Percentiles rank a stretch among this genome's conserved stretches.
phyloP scores from a whole-genome alignment of 2,888 invertebrate genomes.

The Galerucella nymphaeae region DNA sequence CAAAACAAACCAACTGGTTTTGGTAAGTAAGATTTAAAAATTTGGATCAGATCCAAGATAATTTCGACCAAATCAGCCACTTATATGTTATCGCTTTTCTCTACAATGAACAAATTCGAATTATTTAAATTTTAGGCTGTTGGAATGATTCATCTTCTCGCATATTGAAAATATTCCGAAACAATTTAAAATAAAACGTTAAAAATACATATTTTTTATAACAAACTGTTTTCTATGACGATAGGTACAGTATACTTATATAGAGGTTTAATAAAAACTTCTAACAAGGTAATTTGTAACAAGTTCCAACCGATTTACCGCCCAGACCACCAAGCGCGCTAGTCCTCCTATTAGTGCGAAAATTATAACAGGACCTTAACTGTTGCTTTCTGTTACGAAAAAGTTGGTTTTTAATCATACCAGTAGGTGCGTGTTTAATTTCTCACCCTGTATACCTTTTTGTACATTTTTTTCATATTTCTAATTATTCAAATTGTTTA shows the following conservation, averaged over 20 bases:
- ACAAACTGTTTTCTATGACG: not conserved
- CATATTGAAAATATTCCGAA: no score
- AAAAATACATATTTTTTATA: not conserved
- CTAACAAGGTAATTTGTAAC: not conserved
- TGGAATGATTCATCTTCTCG: no score
- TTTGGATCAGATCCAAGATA: no score
- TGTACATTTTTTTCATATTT: not conserved
- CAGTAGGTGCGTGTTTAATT: not conserved
- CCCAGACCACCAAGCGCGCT: slow-evolving; percentile 63
- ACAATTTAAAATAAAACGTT: not conserved
- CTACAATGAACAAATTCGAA: no score
- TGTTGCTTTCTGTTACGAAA: slow-evolving; percentile 14
- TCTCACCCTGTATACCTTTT: not conserved
- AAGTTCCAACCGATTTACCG: not conserved
- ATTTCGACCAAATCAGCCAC: no score
- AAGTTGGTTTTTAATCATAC: slow-evolving; percentile 14
- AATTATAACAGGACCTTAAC: slow-evolving; percentile 13
- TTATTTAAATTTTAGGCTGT: no score
- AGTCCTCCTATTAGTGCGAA: slow-evolving; percentile 60
- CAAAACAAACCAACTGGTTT: no score
- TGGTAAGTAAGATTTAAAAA: no score
- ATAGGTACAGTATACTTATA: no score
- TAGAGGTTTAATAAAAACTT: not conserved
- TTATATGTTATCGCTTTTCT: no score
- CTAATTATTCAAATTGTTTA: no score